Evolutionary conservation across 2,888 invertebrate genomes (phyloP).

Genomic region (Polyploca ridens): DNA sequence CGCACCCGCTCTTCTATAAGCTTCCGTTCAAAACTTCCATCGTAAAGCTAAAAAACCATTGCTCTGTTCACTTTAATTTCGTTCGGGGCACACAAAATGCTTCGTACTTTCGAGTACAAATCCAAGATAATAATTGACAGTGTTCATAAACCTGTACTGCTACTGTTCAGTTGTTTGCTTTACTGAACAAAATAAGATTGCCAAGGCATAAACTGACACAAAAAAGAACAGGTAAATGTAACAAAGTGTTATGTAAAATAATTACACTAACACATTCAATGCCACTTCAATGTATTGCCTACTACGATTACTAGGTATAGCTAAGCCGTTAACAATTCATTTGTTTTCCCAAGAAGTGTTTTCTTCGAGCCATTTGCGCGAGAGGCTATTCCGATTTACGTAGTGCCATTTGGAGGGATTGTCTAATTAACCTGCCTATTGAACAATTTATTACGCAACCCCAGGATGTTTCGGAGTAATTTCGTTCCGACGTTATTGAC

Average conservation of each 20-base stretch:
- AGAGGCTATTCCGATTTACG: slow-evolving; percentile 62
- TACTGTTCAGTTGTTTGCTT: background rate
- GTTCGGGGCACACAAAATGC: slow-evolving; percentile 23
- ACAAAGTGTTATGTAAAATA: too few species aligned
- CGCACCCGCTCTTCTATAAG: slow-evolving; percentile 48
- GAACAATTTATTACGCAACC: slow-evolving; percentile 70
- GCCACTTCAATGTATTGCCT: background rate
- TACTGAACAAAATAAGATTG: background rate
- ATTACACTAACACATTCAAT: too few species aligned
- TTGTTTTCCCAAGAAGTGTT: slow-evolving; percentile 54
- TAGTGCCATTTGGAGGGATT: slow-evolving; percentile 67
- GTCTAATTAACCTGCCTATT: slow-evolving; percentile 80
- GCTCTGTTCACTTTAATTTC: slow-evolving; percentile 33
- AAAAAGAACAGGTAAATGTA: too few species aligned
- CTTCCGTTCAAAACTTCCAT: slow-evolving; percentile 62
- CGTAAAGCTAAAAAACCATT: slow-evolving; percentile 58
- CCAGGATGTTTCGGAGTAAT: slow-evolving; percentile 62
- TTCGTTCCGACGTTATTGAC: slow-evolving; percentile 65
- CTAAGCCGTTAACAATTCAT: slow-evolving; percentile 56
- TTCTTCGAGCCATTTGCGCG: slow-evolving; percentile 54
- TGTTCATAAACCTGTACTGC: background rate
- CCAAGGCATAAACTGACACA: too few species aligned
- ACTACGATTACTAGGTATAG: slow-evolving; percentile 38
- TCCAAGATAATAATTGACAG: slow-evolving; percentile 19
- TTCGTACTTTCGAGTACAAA: slow-evolving; percentile 20